Base-by-base conservation (phyloP, 23 tunicate species). In the Halocynthia aurantium region DNA sequence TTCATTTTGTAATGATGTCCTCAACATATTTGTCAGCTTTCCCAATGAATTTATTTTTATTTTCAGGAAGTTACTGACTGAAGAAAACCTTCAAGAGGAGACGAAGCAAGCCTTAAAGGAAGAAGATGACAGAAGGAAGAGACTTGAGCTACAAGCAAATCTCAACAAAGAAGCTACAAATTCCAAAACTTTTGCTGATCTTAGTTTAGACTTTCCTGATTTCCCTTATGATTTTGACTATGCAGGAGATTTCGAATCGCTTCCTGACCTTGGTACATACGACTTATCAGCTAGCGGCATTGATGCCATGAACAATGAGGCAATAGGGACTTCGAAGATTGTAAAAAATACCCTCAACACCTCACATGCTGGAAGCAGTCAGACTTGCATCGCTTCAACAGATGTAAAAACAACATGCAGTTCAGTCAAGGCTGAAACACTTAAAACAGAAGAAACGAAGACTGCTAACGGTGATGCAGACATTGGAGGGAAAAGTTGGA, bases 31-130 rank as follows among this genome's bases (percentile, higher is more conserved):
- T 12, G 66, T 13, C 12, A 1, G n/a, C 13, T 15, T 51, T 44
- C 18, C 12, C 51, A 40, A 52, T 44, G 18, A 40, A 51, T 52
- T 52, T 72, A 50, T 50, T n/a, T 50, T 12, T 15, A 62, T 61
- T 55, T 82, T 8, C 49, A 92, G 98, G 66, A 92, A 86, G 75
- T 63, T 92, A 61, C 65, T 92, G 53, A 79, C 88, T 15, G 86
- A 83, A 62, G 77, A 92, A 51, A 81, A 92, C 58, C 85, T 92
- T 17, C 60, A 86, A 49, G 66, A 57, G 61, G 92, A 86, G 52
- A 92, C 98, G 9, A 51, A 86, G 50, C 68, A 76, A 69, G 98
- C 98, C 15, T 53, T 92, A 0, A 65, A 81, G 51, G 84, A 78
- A 22, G 98, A 92, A 75, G 92, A 92, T 53, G 82, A 81, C 52